phyloP scores from a whole-genome alignment of 2,113 vertebrate species.

The Triplophysa tibetana region DNA sequence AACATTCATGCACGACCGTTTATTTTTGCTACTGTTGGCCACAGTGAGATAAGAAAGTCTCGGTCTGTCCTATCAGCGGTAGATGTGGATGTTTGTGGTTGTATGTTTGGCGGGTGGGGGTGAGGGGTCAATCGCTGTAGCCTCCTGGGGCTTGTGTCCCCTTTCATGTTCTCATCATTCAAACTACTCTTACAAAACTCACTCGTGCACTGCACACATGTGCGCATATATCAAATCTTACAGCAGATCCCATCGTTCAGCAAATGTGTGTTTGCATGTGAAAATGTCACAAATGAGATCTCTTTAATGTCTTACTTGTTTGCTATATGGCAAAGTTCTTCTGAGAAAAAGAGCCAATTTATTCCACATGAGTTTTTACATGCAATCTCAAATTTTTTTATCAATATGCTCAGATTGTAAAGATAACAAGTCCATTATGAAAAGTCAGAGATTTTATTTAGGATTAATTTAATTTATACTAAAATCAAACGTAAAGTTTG shows the following conservation, averaged over 20 bases:
- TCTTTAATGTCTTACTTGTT: too few relatives aligned
- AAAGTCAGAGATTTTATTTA: too few relatives aligned
- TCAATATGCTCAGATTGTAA: too few relatives aligned
- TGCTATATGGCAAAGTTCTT: too few relatives aligned
- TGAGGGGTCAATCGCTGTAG: slow-evolving; percentile 11
- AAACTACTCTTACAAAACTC: slow-evolving; percentile 60
- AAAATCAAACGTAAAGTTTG: too few relatives aligned
- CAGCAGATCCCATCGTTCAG: neutral
- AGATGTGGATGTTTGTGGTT: neutral
- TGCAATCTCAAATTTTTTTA: too few relatives aligned
- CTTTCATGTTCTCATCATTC: slow-evolving; percentile 64
- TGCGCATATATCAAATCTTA: slow-evolving; percentile 49
- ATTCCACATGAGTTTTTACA: too few relatives aligned
- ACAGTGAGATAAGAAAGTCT: slow-evolving; percentile 23
- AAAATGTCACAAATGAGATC: neutral
- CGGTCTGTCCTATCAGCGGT: neutral
- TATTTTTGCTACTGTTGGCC: slow-evolving; percentile 16
- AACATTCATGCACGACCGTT: neutral
- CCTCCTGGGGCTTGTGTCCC: slow-evolving; percentile 50
- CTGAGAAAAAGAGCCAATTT: too few relatives aligned
- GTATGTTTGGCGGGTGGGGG: slow-evolving; percentile 7
- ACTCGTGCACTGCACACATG: slow-evolving; percentile 28
- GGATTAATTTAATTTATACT: too few relatives aligned
- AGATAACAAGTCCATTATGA: too few relatives aligned
- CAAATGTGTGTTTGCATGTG: slow-evolving; percentile 29